Evolutionary conservation across 2,888 invertebrate species (phyloP).

Genomic region (Drosophila tanythrix): DNA sequence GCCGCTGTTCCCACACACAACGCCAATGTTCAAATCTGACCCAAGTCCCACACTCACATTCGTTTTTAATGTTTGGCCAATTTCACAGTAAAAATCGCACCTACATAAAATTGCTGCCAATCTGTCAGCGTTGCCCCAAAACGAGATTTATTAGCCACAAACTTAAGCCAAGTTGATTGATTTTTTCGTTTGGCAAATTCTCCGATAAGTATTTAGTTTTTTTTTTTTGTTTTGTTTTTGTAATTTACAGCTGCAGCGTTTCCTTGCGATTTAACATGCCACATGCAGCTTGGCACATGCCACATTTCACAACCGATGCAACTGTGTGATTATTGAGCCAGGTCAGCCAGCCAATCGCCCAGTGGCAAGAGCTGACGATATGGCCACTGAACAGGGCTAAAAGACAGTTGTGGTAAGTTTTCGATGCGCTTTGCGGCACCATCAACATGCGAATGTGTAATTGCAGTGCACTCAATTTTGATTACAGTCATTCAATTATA

Average conservation of each 20-base stretch:
- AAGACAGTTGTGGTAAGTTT: constrained; percentile 77
- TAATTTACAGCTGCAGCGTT: constrained; percentile 22
- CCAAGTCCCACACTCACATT: constrained; percentile 32
- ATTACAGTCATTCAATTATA: constrained; percentile 17
- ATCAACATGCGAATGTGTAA: constrained; percentile 57
- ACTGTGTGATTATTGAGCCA: constrained; percentile 23
- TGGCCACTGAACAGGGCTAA: constrained; percentile 40
- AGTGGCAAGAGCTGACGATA: constrained; percentile 32
- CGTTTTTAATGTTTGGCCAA: constrained; percentile 34
- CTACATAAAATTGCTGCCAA: constrained; percentile 44
- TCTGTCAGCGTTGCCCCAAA: constrained; percentile 43
- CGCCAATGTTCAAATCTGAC: not conserved
- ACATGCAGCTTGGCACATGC: constrained; percentile 12
- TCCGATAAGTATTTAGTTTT: constrained; percentile 2
- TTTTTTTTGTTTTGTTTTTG: not conserved
- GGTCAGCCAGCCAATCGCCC: constrained; percentile 16
- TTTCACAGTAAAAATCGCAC: constrained; percentile 61
- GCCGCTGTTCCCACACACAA: constrained; percentile 49
- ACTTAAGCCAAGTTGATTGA: constrained; percentile 50
- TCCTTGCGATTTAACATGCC: constrained; percentile 1
- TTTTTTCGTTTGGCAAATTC: constrained; percentile 38
- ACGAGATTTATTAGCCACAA: constrained; percentile 35
- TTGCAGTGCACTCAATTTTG: constrained; percentile 30
- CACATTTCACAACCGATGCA: constrained; percentile 17
- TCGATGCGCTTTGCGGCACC: constrained; percentile 77